Base-by-base conservation (phyloP, 2,113 vertebrate genomes). In the Lepus europaeus region DNA sequence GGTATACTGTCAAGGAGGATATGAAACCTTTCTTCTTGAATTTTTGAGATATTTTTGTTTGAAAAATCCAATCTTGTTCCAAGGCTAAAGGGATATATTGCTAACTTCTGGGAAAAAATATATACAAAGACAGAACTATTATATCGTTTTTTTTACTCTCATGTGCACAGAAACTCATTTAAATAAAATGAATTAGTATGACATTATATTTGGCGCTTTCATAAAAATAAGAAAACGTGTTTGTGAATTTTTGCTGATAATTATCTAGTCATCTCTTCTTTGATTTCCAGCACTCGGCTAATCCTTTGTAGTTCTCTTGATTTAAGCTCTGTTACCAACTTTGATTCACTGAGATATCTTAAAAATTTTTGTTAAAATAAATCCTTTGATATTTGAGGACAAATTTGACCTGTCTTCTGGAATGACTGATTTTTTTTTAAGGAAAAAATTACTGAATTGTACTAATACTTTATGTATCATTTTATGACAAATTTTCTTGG, bases 341-440 rank as follows among this genome's bases (percentile, higher is more conserved):
- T 81, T 92, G 85, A 88, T 78, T 83, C 59, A 82, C 69, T 92
- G 53, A 80, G 7, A 22, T 92, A 79, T 93, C 49, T 88, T 45
- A 92, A 93, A 87, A 53, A 29, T 68, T 56, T 74, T 96, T 89
- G 45, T 36, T 86, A 31, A 95, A 95, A 85, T 91, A 91, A 89
- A 93, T 72, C 20, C 59, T 63, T 92, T 72, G 69, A 33, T 96
- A 88, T 93, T 93, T 96, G 93, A 88, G 82, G 82, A 16, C 12
- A 87, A 91, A 11, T 72, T 95, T 90, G 70, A 89, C 89, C 25
- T 92, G 9, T 64, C 53, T 80, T 89, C 69, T 59, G 56, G 8
- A 59, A 59, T 8, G 8, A 59, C 56, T 59, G 5, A 59, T 14
- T 59, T 45, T 39, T 39, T 96, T 95, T 93, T 80, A 77, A 93